Evolutionary conservation across 64 coral and sea anemone species (phyloP), one percentile per base, ranked within the genome.

Genomic region (Hydrozoanthus tunicans): DNA sequence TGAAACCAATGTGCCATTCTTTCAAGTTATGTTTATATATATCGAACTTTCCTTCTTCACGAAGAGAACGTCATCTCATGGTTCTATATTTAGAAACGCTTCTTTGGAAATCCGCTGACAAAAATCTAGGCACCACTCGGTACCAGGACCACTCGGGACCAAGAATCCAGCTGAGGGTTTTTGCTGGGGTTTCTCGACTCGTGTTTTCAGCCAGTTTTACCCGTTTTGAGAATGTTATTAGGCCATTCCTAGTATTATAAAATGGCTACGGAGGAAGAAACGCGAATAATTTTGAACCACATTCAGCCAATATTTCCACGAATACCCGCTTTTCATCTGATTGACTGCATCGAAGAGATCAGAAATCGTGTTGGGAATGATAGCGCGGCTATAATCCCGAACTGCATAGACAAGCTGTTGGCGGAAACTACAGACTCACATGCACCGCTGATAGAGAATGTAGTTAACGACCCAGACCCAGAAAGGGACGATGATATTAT

Each of bases 1-100:
- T 99, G 97, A 92, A 99, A 99, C 97, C 97, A 99, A 70, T 99
- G 94, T 84, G 97, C 97, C 97, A 99, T 99, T 20, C 20, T 20
- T 20, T 20, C 20, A 20, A 20, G 20, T 20, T 20, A 20, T 20
- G 20, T 20, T 20, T 20, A 20, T 20, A 24, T 84, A 93, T 54
- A 58, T 10, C 15, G 27, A 7, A 14, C 20, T 81, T 81, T 81
- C 56, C 69, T 52, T 74, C 15, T 79, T 43, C 79, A 64, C 79
- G 8, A 20, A 85, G 57, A 80, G 8, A 15, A 51, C 27, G 25
- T 56, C 63, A 55, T 74, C 9, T 88, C 67, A 73, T 61, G 0
- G 74, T 89, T 11, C 56, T 79, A 77, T 68, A 85, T 80, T 92
- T 89, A 57, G 84, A n/a, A 74, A 8, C 24, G 6, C 52, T 51